Evolutionary conservation across 2,888 invertebrate genomes (phyloP).

Genomic region (Ephialtes manifestator): DNA sequence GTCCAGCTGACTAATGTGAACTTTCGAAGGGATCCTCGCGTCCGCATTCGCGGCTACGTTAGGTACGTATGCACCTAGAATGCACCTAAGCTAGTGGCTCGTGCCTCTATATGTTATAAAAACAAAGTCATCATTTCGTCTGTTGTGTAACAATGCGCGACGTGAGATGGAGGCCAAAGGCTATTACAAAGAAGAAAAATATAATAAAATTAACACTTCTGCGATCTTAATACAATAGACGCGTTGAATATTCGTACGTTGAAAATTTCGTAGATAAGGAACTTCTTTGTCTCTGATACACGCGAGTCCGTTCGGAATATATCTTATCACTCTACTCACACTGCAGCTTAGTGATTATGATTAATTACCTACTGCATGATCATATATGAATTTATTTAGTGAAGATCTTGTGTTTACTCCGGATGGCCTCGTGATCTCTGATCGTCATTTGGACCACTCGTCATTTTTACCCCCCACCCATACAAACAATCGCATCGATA

Average conservation of each 20-base stretch:
- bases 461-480: neutral
- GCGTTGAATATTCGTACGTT: neutral
- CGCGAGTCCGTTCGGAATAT: neutral
- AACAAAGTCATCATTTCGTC: constrained; percentile 53
- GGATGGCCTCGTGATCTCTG: neutral
- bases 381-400: neutral
- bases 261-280: constrained; percentile 33
- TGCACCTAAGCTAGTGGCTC: constrained; percentile 51
- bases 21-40: constrained; percentile 45
- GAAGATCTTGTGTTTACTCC: neutral
- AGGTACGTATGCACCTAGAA: constrained; percentile 56
- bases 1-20: constrained; percentile 66
- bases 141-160: constrained; percentile 52
- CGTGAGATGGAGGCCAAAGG: neutral
- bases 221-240: neutral
- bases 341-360: neutral
- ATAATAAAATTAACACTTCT: neutral
- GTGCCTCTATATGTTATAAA: constrained; percentile 30
- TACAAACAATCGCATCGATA: constrained; percentile 45
- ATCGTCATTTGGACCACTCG: neutral
- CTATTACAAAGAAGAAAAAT: neutral
- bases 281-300: constrained; percentile 22
- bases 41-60: constrained; percentile 56
- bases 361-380: neutral
- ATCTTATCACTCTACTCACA: neutral